Percentiles rank a stretch among this genome's conserved stretches.
phyloP scores from a whole-genome alignment of 2,888 invertebrate genomes.

The Crioceris asparagi region DNA sequence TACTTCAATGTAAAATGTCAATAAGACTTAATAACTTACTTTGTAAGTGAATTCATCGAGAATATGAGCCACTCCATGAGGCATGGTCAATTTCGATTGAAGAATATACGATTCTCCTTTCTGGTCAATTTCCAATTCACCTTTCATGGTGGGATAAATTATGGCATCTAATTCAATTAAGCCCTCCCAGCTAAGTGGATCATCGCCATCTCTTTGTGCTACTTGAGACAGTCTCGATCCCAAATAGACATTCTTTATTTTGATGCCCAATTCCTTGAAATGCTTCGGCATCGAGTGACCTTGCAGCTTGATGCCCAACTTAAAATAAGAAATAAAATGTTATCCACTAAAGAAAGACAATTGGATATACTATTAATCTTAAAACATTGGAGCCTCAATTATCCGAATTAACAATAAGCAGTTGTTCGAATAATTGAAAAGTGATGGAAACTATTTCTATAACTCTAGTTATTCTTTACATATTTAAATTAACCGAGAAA shows the following conservation, averaged over 20 bases:
- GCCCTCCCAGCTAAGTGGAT: slow-evolving; percentile 45
- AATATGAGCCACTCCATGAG: slow-evolving; percentile 45
- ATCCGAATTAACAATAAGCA: too few species aligned
- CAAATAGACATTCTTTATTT: slow-evolving; percentile 30
- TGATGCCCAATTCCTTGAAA: slow-evolving; percentile 34
- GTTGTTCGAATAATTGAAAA: too few species aligned
- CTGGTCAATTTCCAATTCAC: slow-evolving; percentile 45
- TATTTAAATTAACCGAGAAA: too few species aligned
- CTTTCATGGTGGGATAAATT: slow-evolving; percentile 47
- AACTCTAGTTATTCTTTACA: too few species aligned
- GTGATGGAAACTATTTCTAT: too few species aligned
- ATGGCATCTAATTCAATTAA: slow-evolving; percentile 46
- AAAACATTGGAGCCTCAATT: too few species aligned
- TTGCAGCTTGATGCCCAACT: slow-evolving; percentile 37
- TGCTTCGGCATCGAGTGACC: slow-evolving; percentile 35
- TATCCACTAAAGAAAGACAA: too few species aligned
- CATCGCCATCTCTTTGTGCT: slow-evolving; percentile 33
- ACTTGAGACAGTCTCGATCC: slow-evolving; percentile 27
- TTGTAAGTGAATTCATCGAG: slow-evolving; percentile 46
- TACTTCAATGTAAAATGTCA: too few species aligned
- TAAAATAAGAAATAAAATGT: slow-evolving; percentile 24
- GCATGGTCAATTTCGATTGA: slow-evolving; percentile 41
- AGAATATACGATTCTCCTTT: slow-evolving; percentile 46
- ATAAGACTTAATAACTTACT: slow-evolving; percentile 38
- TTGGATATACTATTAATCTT: too few species aligned